Conservation (phyloP, 2,888 invertebrate genomes). For the Drosophila merina region DNA sequence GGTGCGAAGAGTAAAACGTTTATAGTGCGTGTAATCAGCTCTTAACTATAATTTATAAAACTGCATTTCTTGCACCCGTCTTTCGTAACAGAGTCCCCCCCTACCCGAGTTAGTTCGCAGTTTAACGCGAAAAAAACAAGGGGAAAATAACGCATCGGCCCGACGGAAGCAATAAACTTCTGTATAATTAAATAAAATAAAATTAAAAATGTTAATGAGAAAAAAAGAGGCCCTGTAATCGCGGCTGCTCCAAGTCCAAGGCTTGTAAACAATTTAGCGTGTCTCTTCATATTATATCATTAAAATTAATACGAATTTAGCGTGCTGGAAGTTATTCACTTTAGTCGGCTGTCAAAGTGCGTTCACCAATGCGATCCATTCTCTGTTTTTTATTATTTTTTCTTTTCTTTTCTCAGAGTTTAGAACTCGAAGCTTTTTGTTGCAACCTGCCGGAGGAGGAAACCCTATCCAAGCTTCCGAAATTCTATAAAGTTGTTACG, state of each 20-base stretch:
- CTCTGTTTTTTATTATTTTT: background rate
- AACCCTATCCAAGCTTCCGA: no score
- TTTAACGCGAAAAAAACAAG: slow-evolving; percentile 56
- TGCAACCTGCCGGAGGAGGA: slow-evolving; percentile 23
- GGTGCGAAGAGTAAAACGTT: slow-evolving; percentile 70
- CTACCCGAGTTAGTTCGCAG: slow-evolving; percentile 61
- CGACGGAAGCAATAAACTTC: slow-evolving; percentile 75
- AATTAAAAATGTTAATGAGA: slow-evolving; percentile 79
- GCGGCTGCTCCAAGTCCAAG: slow-evolving; percentile 16
- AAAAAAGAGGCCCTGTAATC: slow-evolving; percentile 27
- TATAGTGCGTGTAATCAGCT: slow-evolving; percentile 80
- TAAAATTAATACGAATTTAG: slow-evolving; percentile 77
- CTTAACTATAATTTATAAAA: slow-evolving; percentile 75
- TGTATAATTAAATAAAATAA: slow-evolving; percentile 80
- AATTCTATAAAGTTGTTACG: no score
- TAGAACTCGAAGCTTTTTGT: background rate
- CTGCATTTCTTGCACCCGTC: slow-evolving; percentile 39
- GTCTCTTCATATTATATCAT: slow-evolving; percentile 77
- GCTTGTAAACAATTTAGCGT: slow-evolving; percentile 79
- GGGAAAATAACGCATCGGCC: slow-evolving; percentile 67
- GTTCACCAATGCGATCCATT: slow-evolving; percentile 36
- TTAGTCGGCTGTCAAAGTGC: slow-evolving; percentile 31
- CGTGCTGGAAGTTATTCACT: slow-evolving; percentile 68
- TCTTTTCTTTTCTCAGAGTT: background rate
- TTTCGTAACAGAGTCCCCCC: background rate